Base-by-base conservation (phyloP, 1,140 invertebrate species). In the Drosophila bocki region DNA sequence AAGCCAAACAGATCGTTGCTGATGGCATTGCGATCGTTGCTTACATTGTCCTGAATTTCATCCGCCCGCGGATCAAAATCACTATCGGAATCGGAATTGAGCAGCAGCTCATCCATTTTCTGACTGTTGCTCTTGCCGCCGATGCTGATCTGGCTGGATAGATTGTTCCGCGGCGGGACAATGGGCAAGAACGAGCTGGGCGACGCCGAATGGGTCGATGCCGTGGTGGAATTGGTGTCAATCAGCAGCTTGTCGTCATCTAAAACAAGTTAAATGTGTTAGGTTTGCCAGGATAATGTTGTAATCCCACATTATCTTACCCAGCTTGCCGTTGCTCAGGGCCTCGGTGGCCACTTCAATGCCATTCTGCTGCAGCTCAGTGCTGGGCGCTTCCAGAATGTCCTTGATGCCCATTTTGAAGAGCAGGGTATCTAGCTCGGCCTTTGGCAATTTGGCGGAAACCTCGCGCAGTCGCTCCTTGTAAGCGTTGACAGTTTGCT, bases 51-150 rank as follows among this genome's bases (percentile, higher is more conserved):
- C 67, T 95, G 93, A 47, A 94, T 94, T 85, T 96, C 96, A 78
- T 95, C 95, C 47, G 96, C 96, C 45, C 96, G 94, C 7, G 96
- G 96, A 93, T 97, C 96, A 81, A 97, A 97, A 92, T 96, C 95
- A 60, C 95, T 95, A 79, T 97, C 96, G 45, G 97, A 96, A 91
- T 97, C 96, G 12, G 94, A 95, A 88, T 97, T 96, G 75, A 98
- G 94, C 1, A 98, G 90, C 32, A 98, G 93, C 71, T 96, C 97
- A 93, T 98, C 97, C 61, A 97, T 93, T 93, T 97, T 96, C 7
- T 96, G 96, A 53, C 96, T 97, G 29, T 95, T 93, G 63, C 96
- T 95, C 69, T 94, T 94, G 41, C 83, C 41, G 8, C 82, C 72
- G 35, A 92, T 77, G 22, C 92, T 72, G 22, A 94, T 94, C 47